These are phyloP conservation scores for Paramormyrops hopkinsi DNA, from an alignment of 2,797 vertebrate species.

Conservation along the genomic window DNA sequence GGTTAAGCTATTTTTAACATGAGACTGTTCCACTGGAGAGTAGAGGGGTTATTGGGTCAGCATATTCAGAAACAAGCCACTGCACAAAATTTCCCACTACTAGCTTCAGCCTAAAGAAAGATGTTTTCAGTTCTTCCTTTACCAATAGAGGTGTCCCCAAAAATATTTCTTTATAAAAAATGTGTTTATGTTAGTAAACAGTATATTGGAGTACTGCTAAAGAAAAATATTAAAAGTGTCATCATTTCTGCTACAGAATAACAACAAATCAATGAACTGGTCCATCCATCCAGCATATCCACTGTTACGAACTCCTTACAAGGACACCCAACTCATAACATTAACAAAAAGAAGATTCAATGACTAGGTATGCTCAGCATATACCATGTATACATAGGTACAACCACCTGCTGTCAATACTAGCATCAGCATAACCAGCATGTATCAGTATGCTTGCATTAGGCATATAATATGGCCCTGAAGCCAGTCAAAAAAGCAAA, in stretches of 20 bases:
- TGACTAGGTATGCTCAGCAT: background rate
- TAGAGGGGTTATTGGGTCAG: constrained; percentile 38
- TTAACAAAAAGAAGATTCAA: background rate
- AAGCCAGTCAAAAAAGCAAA: background rate
- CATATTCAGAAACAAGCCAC: constrained; percentile 41
- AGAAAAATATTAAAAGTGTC: background rate
- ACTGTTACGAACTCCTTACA: background rate
- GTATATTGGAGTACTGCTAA: background rate
- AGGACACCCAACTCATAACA: background rate
- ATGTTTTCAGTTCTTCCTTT: background rate
- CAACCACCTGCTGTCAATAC: background rate
- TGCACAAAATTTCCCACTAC: constrained; percentile 12
- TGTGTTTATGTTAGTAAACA: background rate
- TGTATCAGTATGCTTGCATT: background rate
- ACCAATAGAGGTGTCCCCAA: background rate
- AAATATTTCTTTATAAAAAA: background rate
- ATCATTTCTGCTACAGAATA: background rate
- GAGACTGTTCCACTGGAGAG: constrained; percentile 49
- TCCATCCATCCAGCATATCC: background rate
- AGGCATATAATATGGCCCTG: background rate
- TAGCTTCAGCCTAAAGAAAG: constrained; percentile 1
- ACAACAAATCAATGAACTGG: background rate
- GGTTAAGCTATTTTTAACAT: constrained; percentile 46
- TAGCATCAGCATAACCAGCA: background rate
- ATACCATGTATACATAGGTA: background rate